phyloP scores from a whole-genome alignment of 2,113 vertebrate species.

The Nothoprocta perdicaria region DNA sequence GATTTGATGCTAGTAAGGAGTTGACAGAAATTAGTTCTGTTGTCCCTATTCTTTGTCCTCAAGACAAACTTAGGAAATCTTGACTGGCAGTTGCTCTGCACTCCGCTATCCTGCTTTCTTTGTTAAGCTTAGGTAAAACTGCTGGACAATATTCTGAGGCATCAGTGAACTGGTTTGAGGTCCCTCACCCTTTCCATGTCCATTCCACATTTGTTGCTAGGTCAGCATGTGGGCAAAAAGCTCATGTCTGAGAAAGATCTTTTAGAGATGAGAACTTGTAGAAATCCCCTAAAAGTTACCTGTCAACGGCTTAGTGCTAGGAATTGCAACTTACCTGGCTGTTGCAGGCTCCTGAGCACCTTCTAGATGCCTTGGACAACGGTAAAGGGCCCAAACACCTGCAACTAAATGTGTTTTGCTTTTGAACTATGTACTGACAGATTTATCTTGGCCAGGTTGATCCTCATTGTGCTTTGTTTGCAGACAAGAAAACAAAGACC shows the following conservation, averaged over 20 bases:
- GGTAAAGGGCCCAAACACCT: background rate
- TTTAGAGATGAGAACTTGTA: background rate
- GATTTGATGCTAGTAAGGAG: background rate
- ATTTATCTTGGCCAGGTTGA: background rate
- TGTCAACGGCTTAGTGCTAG: background rate
- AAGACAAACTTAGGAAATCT: background rate
- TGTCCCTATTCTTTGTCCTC: background rate
- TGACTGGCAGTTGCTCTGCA: conserved; percentile 14
- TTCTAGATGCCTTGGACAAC: background rate
- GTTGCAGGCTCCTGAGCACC: background rate
- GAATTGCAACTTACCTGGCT: background rate
- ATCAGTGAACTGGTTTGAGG: background rate
- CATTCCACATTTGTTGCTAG: background rate
- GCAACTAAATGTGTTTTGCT: background rate
- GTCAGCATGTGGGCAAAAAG: background rate
- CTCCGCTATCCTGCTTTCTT: background rate
- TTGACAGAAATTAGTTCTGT: background rate
- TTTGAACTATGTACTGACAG: background rate
- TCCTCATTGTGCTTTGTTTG: background rate
- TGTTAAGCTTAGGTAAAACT: background rate
- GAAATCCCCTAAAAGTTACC: background rate
- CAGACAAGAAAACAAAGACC: background rate
- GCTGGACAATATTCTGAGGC: background rate
- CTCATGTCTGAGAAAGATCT: background rate
- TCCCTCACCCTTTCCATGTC: background rate